phyloP scores from a whole-genome alignment of 53 echinoderm and acorn worm genomes.

The Echinometra lucunter region DNA sequence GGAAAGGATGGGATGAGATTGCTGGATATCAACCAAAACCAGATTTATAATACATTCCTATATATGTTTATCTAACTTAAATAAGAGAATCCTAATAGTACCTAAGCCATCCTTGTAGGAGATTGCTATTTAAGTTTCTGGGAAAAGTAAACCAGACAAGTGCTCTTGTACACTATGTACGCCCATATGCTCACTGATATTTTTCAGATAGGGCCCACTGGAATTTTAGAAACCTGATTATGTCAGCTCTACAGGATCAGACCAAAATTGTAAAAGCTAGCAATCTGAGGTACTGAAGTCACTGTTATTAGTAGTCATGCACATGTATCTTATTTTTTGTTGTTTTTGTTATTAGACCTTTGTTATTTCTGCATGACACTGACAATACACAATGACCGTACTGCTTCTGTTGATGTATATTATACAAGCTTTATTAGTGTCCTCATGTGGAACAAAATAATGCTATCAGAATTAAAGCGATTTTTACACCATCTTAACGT shows the following conservation, averaged over 20 bases:
- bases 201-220: not conserved
- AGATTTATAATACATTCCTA: constrained; percentile 50
- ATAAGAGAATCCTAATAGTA: no score
- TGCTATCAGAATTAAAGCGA: not conserved
- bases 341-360: not conserved
- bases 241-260: not conserved
- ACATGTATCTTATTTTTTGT: not conserved
- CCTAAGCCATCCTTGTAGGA: not conserved
- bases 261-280: not conserved
- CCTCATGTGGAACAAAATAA: no score
- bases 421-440: no score
- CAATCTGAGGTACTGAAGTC: not conserved
- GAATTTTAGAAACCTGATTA: not conserved
- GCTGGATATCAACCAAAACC: constrained; percentile 86
- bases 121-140: not conserved
- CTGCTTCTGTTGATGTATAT: no score
- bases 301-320: not conserved
- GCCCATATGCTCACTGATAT: not conserved
- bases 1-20: constrained; percentile 99
- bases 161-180: not conserved
- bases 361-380: no score
- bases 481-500: not conserved
- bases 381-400: no score
- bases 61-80: not conserved
- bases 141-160: not conserved